Conservation (phyloP, 2,113 vertebrate species). For the Ploceus nigricollis region DNA sequence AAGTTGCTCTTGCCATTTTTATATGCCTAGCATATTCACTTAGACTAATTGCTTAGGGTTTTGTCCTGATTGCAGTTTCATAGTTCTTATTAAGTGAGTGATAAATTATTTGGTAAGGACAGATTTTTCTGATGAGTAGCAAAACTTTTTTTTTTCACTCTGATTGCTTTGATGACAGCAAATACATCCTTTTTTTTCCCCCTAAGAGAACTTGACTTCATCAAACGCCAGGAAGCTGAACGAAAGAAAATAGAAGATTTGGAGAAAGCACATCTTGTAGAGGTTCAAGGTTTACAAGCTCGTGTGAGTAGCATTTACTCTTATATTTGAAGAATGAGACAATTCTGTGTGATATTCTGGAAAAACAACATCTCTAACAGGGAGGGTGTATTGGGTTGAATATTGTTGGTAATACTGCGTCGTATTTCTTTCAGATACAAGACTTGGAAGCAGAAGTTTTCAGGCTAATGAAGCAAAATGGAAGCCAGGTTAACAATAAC, state of each 20-base stretch:
- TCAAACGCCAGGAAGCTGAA: slow-evolving; percentile 92
- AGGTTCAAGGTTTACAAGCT: slow-evolving; percentile 92
- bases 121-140: background rate
- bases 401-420: background rate
- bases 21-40: background rate
- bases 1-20: background rate
- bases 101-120: background rate
- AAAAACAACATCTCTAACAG: background rate
- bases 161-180: slow-evolving; percentile 29
- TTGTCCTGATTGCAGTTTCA: background rate
- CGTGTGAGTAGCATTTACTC: slow-evolving; percentile 75
- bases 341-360: background rate
- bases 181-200: background rate
- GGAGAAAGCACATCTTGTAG: slow-evolving; percentile 88
- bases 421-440: slow-evolving; percentile 79
- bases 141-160: background rate
- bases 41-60: background rate
- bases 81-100: background rate
- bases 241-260: slow-evolving; percentile 92
- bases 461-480: slow-evolving; percentile 92
- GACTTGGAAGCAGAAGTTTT: slow-evolving; percentile 90
- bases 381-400: background rate
- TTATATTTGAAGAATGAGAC: background rate
- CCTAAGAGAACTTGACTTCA: slow-evolving; percentile 92
- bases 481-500: slow-evolving; percentile 95